phyloP scores from a whole-genome alignment of 2,888 invertebrate species.

The Gymnocheta viridis region DNA sequence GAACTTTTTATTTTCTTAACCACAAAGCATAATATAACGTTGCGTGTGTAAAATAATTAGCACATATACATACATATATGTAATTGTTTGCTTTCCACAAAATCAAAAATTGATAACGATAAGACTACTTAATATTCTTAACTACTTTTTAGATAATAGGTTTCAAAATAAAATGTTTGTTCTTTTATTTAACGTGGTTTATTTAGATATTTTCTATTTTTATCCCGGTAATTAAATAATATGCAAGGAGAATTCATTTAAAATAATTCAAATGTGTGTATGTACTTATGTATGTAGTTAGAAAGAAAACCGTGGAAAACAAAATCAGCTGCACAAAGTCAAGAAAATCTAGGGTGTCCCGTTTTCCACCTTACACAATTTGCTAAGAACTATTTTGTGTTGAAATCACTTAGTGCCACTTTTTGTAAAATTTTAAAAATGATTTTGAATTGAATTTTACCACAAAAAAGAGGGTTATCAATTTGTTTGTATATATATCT shows the following conservation, averaged over 20 bases:
- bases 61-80: too few relatives aligned
- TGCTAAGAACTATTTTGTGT: too few relatives aligned
- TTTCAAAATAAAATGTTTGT: not conserved
- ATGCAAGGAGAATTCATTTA: too few relatives aligned
- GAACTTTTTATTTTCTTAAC: not conserved
- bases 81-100: too few relatives aligned
- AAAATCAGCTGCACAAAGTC: conserved; percentile 2
- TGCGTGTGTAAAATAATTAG: too few relatives aligned
- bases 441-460: too few relatives aligned
- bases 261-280: too few relatives aligned
- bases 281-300: not conserved
- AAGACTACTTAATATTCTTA: not conserved
- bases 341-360: not conserved
- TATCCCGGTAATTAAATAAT: conserved; percentile 47
- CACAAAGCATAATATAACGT: too few relatives aligned
- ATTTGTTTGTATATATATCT: too few relatives aligned
- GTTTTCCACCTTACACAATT: not conserved
- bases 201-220: conserved; percentile 20
- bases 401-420: too few relatives aligned
- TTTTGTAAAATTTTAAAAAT: too few relatives aligned
- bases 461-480: too few relatives aligned
- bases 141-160: not conserved
- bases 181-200: not conserved
- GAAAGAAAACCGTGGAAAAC: conserved; percentile 2
- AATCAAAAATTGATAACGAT: conserved; percentile 4